phyloP scores from a whole-genome alignment of 2,113 vertebrate species.

The Burhinus oedicnemus region DNA sequence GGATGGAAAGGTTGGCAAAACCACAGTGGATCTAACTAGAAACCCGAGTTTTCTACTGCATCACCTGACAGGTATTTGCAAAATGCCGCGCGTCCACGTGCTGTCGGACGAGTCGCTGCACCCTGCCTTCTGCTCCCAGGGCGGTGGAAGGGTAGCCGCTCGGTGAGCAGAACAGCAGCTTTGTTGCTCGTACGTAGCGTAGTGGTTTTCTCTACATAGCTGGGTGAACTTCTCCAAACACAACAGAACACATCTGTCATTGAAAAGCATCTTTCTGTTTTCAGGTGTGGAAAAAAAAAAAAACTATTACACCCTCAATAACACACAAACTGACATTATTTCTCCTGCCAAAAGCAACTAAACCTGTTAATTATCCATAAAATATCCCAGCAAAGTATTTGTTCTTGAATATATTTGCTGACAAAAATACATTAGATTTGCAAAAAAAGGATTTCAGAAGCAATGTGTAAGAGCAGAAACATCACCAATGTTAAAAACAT shows the following conservation, averaged over 20 bases:
- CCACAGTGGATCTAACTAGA: neutral
- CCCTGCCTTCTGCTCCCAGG: neutral
- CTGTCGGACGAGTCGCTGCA: neutral
- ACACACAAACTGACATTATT: neutral
- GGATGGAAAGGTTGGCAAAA: neutral
- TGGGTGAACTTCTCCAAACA: neutral
- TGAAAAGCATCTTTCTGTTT: neutral
- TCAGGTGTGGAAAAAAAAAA: neutral
- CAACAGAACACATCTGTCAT: neutral
- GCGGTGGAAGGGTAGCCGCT: neutral
- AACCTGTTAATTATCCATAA: neutral
- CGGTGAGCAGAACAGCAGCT: neutral
- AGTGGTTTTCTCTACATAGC: neutral
- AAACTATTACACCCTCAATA: neutral
- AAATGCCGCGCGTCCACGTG: accelerated
- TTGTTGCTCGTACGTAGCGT: accelerated
- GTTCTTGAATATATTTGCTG: neutral
- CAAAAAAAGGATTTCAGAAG: neutral
- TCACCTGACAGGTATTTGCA: neutral
- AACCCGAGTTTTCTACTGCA: neutral
- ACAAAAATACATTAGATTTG: neutral
- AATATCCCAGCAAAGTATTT: neutral
- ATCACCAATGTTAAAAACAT: neutral
- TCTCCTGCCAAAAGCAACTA: neutral
- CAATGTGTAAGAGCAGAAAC: neutral